phyloP scores from a whole-genome alignment of 2,888 invertebrate species.

The Epirrhoe tristata region DNA sequence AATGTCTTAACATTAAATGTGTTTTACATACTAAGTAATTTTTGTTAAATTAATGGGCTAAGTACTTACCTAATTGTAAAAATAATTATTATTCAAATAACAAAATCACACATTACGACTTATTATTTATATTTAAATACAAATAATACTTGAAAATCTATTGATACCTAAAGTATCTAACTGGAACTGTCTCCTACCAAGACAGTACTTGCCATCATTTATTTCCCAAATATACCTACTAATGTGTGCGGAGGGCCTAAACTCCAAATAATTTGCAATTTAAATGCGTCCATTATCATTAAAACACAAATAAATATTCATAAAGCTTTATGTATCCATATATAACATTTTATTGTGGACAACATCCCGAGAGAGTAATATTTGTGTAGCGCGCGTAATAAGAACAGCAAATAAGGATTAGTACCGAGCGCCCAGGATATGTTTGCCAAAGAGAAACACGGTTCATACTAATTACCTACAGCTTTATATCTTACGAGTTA shows the following conservation, averaged over 20 bases:
- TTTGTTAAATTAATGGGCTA: too few relatives aligned
- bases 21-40: too few relatives aligned
- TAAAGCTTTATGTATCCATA: conserved; percentile 48
- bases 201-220: too few relatives aligned
- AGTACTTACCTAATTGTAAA: too few relatives aligned
- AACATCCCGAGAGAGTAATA: conserved; percentile 53
- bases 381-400: conserved; percentile 57
- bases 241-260: not conserved
- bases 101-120: too few relatives aligned
- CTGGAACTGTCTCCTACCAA: not conserved
- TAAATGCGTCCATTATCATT: conserved; percentile 31
- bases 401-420: conserved; percentile 58
- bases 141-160: too few relatives aligned
- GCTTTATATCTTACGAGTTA: not conserved
- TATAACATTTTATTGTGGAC: conserved; percentile 52
- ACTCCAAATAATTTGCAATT: conserved; percentile 9
- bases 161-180: not conserved
- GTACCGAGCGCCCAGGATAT: conserved; percentile 37
- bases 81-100: too few relatives aligned
- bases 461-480: conserved; percentile 18
- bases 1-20: too few relatives aligned
- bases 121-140: too few relatives aligned
- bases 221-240: not conserved
- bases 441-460: conserved; percentile 27
- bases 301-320: conserved; percentile 49